Conservation (phyloP, 2,888 invertebrate genomes). For the Neuroscelio doddi region DNA sequence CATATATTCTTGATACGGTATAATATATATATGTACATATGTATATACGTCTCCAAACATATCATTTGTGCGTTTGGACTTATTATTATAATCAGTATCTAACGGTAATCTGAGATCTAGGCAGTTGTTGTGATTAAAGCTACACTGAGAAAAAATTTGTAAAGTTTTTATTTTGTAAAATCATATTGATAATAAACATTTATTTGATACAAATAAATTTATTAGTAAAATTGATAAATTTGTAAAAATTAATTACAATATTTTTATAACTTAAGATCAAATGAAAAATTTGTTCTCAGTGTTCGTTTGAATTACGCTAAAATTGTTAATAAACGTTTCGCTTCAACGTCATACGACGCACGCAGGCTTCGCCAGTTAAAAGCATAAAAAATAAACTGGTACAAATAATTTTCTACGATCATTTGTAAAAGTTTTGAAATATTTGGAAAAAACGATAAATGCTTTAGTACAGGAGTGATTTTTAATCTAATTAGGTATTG, state of each 20-base stretch:
- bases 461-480: too few species aligned
- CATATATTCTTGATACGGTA: conserved; percentile 27
- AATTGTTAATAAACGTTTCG: background rate
- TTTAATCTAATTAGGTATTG: too few species aligned
- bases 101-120: conserved; percentile 64
- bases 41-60: conserved; percentile 61
- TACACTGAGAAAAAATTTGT: conserved; percentile 10
- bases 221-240: too few species aligned
- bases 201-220: too few species aligned
- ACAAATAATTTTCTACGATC: conserved; percentile 13
- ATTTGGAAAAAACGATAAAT: conserved; percentile 23
- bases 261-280: too few species aligned
- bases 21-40: conserved; percentile 39
- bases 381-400: conserved; percentile 12
- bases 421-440: conserved; percentile 1
- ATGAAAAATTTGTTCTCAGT: conserved; percentile 9
- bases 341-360: too few species aligned
- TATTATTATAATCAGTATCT: conserved; percentile 46
- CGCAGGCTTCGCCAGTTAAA: background rate
- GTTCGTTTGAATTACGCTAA: background rate
- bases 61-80: conserved; percentile 71
- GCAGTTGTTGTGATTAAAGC: conserved; percentile 64
- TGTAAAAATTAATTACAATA: too few species aligned
- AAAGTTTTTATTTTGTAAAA: too few species aligned
- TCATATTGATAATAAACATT: too few species aligned